These are phyloP conservation scores for Hyalella azteca DNA, from an alignment of 2,888 invertebrate species.

Conservation along the genomic window DNA sequence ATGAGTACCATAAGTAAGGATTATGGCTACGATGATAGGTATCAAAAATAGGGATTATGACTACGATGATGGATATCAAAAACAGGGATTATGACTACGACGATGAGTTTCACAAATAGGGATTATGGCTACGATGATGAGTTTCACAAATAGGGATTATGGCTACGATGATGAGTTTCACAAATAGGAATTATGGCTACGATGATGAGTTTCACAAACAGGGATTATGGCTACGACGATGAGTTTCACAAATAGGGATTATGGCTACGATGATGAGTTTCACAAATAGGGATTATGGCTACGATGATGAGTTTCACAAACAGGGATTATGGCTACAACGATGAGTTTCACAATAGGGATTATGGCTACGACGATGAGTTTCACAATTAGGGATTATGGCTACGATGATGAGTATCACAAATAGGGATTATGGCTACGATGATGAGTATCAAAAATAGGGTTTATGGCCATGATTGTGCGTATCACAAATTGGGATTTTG, in stretches of 20 bases:
- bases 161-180: neutral
- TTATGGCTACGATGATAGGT: neutral
- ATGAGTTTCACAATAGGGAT: too few relatives aligned
- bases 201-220: neutral
- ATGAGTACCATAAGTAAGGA: neutral
- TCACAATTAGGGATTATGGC: too few relatives aligned
- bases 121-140: neutral
- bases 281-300: neutral
- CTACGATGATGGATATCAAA: neutral
- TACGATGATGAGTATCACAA: too few relatives aligned
- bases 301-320: too few relatives aligned
- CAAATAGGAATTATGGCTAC: neutral
- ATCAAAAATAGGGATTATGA: neutral
- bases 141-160: neutral
- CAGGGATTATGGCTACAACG: too few relatives aligned
- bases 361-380: too few relatives aligned
- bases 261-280: neutral
- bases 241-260: neutral
- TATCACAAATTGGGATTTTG: too few relatives aligned
- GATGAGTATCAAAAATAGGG: too few relatives aligned
- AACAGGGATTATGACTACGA: neutral
- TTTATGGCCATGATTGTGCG: too few relatives aligned
- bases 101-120: neutral
- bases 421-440: too few relatives aligned
- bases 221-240: neutral